Base-by-base conservation (phyloP, 1,140 invertebrate genomes). In the Drosophila navojoa region DNA sequence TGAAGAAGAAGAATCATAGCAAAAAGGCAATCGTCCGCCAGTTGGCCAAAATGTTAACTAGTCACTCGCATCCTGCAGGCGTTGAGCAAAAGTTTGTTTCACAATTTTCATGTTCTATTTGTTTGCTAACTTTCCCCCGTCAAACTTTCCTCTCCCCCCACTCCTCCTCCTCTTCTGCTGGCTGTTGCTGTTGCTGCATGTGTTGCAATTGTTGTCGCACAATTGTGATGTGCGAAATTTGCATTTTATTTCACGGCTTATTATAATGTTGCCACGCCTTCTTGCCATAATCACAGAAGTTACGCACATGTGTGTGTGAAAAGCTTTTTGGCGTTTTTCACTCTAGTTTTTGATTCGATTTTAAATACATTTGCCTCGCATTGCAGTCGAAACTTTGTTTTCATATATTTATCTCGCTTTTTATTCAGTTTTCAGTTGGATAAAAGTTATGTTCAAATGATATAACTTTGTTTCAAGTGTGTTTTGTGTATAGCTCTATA, bases 161-260 rank as follows among this genome's bases (percentile, higher is more conserved):
- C 52, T 15, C 11, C 11, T 1, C 22, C 13, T 1, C 11, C 27
- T 35, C 10, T 10, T 22, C 10, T 35, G 3, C 45, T 13, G 42
- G 4, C 27, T 29, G 27, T 59, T 47, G 16, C 16, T 25, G 10
- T 16, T 45, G 49, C 35, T 54, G 64, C 67, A 61, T 66, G 55
- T 61, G 44, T 45, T 71, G 66, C 62, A 68, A 64, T 64, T 79
- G 63, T 79, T 79, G 70, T 68, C 63, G 49, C 67, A 53, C 49
- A 63, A 79, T 68, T 76, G 40, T 19, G 52, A 35, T 69, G 73
- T 44, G 67, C 45, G 57, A 54, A 72, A 66, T 79, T 69, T 76
- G 60, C 68, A 79, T 76, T 76, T 76, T 16, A 45, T 69, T 69
- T 79, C 70, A 54, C 59, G 45, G 73, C 58, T 76, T 59, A 71